Evolutionary conservation across 2,797 vertebrate genomes (phyloP).

Genomic region (Neosilurus mollespiculum): DNA sequence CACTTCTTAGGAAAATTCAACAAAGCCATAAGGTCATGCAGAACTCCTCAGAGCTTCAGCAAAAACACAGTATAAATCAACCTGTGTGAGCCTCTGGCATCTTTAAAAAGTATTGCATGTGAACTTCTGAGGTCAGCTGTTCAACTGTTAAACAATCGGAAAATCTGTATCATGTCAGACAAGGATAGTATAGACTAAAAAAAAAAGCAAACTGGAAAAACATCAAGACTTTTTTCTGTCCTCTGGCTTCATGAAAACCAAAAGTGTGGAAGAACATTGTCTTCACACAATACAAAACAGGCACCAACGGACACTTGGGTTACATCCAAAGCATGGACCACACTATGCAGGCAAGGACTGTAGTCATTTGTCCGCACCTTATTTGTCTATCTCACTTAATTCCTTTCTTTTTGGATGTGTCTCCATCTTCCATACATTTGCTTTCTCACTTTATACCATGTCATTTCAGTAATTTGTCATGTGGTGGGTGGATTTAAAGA

Average conservation of each 20-base stretch:
- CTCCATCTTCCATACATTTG: slow-evolving; percentile 24
- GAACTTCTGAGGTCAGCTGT: background rate
- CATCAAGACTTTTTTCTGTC: background rate
- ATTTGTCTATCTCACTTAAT: slow-evolving; percentile 32
- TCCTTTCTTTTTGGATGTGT: slow-evolving; percentile 10
- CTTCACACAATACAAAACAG: slow-evolving; percentile 7
- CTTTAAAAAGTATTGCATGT: background rate
- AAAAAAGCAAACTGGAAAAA: background rate
- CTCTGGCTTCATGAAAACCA: background rate
- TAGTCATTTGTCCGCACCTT: slow-evolving; percentile 32
- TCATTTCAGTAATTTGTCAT: slow-evolving; percentile 23
- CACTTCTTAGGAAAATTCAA: background rate
- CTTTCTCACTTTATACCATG: slow-evolving; percentile 19
- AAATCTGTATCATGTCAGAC: background rate
- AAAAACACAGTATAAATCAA: slow-evolving; percentile 3
- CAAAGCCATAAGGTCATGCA: background rate
- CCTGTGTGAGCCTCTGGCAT: background rate
- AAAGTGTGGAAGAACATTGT: background rate
- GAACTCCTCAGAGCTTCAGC: background rate
- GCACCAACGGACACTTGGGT: background rate
- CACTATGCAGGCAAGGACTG: background rate
- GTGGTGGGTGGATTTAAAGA: slow-evolving; percentile 1
- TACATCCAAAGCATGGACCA: slow-evolving; percentile 13
- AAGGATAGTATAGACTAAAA: background rate
- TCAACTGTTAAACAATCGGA: background rate